These are phyloP conservation scores for Anarrhichthys ocellatus DNA, from an alignment of 2,113 vertebrate species.

Conservation along the genomic window DNA sequence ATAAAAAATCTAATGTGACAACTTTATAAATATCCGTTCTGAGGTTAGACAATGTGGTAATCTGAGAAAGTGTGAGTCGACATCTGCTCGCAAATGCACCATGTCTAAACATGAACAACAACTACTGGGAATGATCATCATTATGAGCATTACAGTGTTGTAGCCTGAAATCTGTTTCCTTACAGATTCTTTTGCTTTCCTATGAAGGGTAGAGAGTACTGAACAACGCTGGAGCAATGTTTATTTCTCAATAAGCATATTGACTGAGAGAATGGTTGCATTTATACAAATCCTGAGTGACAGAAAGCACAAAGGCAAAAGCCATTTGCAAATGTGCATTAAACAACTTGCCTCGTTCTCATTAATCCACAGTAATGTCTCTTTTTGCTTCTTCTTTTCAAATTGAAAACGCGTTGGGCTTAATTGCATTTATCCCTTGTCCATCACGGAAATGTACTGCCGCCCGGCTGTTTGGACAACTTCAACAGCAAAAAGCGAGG, in stretches of 20 bases:
- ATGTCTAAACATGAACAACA: background rate
- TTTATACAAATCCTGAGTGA: constrained; percentile 81
- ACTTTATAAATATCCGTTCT: background rate
- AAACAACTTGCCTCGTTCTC: constrained; percentile 72
- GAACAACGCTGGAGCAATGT: constrained; percentile 38
- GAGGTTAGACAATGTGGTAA: background rate
- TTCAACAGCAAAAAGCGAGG: constrained; percentile 55
- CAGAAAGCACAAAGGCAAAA: constrained; percentile 74
- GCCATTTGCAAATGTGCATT: constrained; percentile 73
- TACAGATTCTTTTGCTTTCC: constrained; percentile 13
- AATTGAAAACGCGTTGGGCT: constrained; percentile 69
- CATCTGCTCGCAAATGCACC: background rate
- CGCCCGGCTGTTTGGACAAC: constrained; percentile 43
- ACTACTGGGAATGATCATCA: constrained; percentile 7
- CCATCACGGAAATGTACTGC: constrained; percentile 70
- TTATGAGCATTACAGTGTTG: constrained; percentile 10
- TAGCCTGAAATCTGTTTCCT: constrained; percentile 10
- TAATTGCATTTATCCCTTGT: constrained; percentile 83
- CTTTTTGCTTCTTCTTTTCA: constrained; percentile 62
- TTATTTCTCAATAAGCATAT: constrained; percentile 55
- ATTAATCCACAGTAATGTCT: constrained; percentile 75
- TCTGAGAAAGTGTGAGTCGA: background rate
- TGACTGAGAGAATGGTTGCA: constrained; percentile 59
- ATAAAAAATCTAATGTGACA: constrained; percentile 16
- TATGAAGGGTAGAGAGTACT: background rate